phyloP scores from a whole-genome alignment of 2,888 invertebrate species.

The Ptilodon capucinus region DNA sequence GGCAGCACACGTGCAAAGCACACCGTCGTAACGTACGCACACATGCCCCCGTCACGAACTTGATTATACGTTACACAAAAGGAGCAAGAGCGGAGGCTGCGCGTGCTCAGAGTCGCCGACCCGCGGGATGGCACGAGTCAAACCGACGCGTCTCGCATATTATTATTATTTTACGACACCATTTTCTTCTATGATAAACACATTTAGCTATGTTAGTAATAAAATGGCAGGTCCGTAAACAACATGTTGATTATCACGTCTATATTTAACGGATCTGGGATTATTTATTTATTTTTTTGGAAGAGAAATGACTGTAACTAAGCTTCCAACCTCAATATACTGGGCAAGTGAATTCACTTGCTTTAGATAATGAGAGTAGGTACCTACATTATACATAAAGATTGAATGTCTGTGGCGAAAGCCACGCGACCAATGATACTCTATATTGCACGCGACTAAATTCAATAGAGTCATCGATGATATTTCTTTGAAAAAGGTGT shows the following conservation, averaged over 20 bases:
- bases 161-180: conserved; percentile 37
- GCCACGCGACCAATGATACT: too few relatives aligned
- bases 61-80: conserved; percentile 74
- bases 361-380: too few relatives aligned
- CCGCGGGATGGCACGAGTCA: conserved; percentile 77
- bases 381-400: too few relatives aligned
- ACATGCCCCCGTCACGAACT: conserved; percentile 49
- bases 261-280: conserved; percentile 2
- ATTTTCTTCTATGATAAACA: conserved; percentile 26
- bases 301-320: too few relatives aligned
- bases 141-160: conserved; percentile 40
- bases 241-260: conserved; percentile 6
- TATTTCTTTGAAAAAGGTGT: too few relatives aligned
- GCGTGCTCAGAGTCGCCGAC: conserved; percentile 73
- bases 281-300: background rate
- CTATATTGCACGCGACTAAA: too few relatives aligned
- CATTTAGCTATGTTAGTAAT: conserved; percentile 23
- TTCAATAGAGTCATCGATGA: too few relatives aligned
- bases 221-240: conserved; percentile 23
- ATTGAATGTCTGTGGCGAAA: too few relatives aligned
- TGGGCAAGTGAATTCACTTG: too few relatives aligned
- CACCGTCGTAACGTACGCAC: conserved; percentile 48
- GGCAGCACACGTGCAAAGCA: conserved; percentile 48
- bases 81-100: conserved; percentile 77
- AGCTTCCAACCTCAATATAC: too few relatives aligned